phyloP scores from a whole-genome alignment of 1,140 invertebrate genomes.

The Magallana angulata region DNA sequence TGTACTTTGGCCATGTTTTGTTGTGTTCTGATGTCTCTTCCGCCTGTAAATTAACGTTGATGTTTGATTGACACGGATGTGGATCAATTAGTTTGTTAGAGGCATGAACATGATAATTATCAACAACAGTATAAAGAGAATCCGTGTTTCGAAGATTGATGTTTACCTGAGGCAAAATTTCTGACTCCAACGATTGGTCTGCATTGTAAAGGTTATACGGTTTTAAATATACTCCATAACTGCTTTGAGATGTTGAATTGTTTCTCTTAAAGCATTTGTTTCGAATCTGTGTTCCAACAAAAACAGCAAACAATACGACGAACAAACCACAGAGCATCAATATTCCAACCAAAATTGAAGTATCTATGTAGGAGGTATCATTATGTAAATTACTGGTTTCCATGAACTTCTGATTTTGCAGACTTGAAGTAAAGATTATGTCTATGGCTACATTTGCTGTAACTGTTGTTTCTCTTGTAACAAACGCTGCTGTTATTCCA shows the following conservation, averaged over 20 bases:
- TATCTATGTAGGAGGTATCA: not conserved
- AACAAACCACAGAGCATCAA: not conserved
- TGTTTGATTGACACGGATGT: not conserved
- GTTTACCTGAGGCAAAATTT: too few relatives aligned
- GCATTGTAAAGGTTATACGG: not conserved
- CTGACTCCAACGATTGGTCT: not conserved
- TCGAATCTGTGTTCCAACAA: slow-evolving; percentile 1
- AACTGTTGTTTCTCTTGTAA: too few relatives aligned
- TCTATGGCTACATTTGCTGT: too few relatives aligned
- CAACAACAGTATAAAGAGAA: not conserved
- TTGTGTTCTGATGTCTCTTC: not conserved
- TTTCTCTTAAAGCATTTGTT: not conserved
- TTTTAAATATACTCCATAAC: not conserved
- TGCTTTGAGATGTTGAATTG: too few relatives aligned
- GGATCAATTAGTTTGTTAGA: not conserved
- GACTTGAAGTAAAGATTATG: too few relatives aligned
- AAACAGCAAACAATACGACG: not conserved
- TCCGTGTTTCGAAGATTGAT: not conserved
- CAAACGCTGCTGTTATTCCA: too few relatives aligned
- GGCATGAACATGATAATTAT: not conserved
- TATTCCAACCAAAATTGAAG: not conserved
- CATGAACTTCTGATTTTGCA: not conserved
- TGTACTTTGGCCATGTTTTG: not conserved
- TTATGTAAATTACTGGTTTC: not conserved
- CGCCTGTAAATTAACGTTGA: not conserved